phyloP scores from a whole-genome alignment of 2,888 invertebrate species.

The Coelopa pilipes region DNA sequence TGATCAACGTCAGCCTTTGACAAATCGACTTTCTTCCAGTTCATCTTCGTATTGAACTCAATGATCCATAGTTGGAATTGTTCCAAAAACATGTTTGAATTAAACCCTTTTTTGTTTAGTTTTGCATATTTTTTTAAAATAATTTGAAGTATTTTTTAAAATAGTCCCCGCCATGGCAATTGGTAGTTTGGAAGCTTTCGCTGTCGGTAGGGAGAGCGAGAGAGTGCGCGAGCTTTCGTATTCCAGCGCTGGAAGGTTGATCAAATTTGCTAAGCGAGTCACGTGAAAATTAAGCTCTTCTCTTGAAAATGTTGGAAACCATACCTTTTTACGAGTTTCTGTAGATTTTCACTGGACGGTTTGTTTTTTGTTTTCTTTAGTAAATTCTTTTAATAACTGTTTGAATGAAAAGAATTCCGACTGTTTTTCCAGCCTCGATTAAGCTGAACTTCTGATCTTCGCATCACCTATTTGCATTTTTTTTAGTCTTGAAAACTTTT shows the following conservation, averaged over 20 bases:
- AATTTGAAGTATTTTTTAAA: neutral
- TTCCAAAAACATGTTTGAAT: neutral
- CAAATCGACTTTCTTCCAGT: neutral
- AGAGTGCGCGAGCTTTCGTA: conserved; percentile 5
- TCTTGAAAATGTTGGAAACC: neutral
- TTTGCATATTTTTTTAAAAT: neutral
- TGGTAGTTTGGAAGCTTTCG: neutral
- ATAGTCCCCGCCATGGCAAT: neutral
- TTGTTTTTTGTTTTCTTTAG: neutral
- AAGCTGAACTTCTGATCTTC: too few species aligned
- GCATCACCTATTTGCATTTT: too few species aligned
- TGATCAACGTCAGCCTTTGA: conserved; percentile 55
- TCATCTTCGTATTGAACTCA: neutral
- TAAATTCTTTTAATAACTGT: neutral
- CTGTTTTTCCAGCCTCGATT: too few species aligned
- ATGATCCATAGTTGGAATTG: neutral
- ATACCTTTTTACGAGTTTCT: too few species aligned
- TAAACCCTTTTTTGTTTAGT: neutral
- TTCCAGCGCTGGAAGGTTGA: conserved; percentile 25
- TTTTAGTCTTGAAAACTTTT: too few species aligned
- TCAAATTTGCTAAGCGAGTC: conserved; percentile 20
- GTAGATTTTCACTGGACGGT: too few species aligned
- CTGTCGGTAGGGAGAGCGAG: neutral
- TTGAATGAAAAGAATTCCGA: too few species aligned
- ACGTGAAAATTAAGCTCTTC: conserved; percentile 37